Evolutionary conservation across 2,113 vertebrate species (phyloP).

Genomic region (Diphyllodes magnificus): DNA sequence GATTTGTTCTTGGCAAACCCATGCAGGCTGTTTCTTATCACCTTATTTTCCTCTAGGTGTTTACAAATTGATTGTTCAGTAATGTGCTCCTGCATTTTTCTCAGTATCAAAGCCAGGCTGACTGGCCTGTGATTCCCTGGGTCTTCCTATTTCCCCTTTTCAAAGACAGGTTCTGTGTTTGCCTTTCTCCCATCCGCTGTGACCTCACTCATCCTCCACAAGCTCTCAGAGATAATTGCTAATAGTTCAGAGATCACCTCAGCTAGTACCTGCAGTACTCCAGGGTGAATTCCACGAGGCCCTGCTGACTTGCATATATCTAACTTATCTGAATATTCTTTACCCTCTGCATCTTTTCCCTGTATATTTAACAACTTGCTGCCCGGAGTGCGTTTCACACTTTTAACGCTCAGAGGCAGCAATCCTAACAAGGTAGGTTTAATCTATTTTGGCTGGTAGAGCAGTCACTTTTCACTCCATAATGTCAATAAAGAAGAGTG

Average conservation of each 20-base stretch:
- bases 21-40: conserved; percentile 42
- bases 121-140: background rate
- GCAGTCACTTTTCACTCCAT: background rate
- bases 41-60: conserved; percentile 44
- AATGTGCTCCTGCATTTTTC: conserved; percentile 25
- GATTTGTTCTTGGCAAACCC: conserved; percentile 52
- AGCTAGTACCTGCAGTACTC: background rate
- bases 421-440: background rate
- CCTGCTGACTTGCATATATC: background rate
- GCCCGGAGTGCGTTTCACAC: background rate
- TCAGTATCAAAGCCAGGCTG: conserved; percentile 12
- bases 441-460: background rate
- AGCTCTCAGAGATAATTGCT: conserved; percentile 18
- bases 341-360: background rate
- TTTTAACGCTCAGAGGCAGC: background rate
- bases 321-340: conserved; percentile 11
- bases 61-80: conserved; percentile 55
- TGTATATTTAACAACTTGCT: background rate
- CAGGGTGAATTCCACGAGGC: background rate
- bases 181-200: background rate
- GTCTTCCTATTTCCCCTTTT: background rate
- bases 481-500: background rate
- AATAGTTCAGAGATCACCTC: conserved; percentile 14
- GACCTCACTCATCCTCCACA: background rate
- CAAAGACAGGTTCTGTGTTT: background rate